Conservation (phyloP, 2,797 vertebrate species). For the Erpetoichthys calabaricus region DNA sequence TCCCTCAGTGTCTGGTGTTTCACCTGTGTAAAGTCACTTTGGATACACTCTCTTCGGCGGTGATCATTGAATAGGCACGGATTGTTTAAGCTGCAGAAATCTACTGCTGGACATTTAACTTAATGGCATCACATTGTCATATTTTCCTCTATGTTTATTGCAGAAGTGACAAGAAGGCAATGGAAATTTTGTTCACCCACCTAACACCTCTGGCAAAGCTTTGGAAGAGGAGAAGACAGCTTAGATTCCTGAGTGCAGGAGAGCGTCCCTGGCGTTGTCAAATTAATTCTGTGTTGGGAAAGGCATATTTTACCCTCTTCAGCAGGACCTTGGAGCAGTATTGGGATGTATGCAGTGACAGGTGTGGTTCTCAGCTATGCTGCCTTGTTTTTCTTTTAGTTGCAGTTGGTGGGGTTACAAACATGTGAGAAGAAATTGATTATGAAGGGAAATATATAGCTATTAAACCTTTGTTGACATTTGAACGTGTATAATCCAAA, state of each 20-base stretch:
- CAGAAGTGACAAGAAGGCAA: constrained; percentile 28
- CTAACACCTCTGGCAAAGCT: constrained; percentile 36
- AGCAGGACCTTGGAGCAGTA: constrained; percentile 39
- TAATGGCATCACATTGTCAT: not conserved
- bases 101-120: no score
- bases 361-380: constrained; percentile 40
- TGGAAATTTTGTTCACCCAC: constrained; percentile 32
- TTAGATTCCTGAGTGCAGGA: constrained; percentile 47
- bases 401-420: no score
- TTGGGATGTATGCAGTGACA: constrained; percentile 29
- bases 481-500: no score
- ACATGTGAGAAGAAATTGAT: no score
- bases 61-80: no score
- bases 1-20: no score
- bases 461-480: no score
- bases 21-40: no score
- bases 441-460: no score
- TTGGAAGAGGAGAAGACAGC: constrained; percentile 34
- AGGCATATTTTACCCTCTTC: constrained; percentile 51
- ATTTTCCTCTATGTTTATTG: not conserved
- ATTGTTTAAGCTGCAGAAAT: no score
- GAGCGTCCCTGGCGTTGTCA: constrained; percentile 71
- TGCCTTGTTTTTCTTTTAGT: no score
- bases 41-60: no score
- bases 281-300: constrained; percentile 62